Percentiles rank a stretch among this genome's conserved stretches.
Conservation (phyloP, 1,140 invertebrate genomes). For the Saxidomus purpurata region DNA sequence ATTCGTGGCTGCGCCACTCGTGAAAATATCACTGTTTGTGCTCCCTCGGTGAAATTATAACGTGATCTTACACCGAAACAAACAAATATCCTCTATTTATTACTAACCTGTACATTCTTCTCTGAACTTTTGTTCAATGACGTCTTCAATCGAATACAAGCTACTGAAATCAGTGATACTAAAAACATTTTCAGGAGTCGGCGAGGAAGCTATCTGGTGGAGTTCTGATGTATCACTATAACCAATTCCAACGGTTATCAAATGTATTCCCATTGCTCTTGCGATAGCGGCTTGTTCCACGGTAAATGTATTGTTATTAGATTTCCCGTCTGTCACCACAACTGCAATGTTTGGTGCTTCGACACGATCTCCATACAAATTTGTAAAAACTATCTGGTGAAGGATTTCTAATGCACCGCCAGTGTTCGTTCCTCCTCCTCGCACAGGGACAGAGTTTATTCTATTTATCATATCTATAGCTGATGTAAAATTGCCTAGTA, state of each 20-base stretch:
- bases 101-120: not conserved
- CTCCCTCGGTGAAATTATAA: no score
- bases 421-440: not conserved
- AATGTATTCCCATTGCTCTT: not conserved
- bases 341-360: not conserved
- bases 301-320: not conserved
- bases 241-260: not conserved
- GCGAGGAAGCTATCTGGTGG: not conserved
- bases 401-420: not conserved
- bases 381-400: not conserved
- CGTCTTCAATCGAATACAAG: not conserved
- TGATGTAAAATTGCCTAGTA: not conserved
- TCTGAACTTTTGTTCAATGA: not conserved
- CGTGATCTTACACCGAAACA: no score
- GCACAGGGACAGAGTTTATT: not conserved
- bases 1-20: no score
- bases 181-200: not conserved
- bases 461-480: not conserved
- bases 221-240: not conserved
- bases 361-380: not conserved
- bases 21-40: no score
- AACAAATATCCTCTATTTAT: no score
- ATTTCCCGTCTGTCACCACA: not conserved
- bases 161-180: not conserved
- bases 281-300: not conserved